Base-by-base conservation (phyloP, 2,888 invertebrate species). In the Drosophila siamana region DNA sequence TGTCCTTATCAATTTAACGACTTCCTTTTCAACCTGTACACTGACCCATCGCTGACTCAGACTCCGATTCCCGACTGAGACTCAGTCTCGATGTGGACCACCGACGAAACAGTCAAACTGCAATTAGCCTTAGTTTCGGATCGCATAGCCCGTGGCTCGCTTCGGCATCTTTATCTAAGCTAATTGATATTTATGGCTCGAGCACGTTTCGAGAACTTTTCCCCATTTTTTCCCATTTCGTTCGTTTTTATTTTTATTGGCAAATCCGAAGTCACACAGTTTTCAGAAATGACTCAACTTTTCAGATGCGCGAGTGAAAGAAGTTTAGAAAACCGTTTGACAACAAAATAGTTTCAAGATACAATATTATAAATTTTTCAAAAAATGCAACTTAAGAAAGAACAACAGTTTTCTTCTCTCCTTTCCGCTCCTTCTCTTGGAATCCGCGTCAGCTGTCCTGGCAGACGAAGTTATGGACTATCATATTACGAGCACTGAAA, bases 141-240 rank as follows among this genome's bases (percentile, higher is more conserved):
- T 68, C 43, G 60, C 56, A 61, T 62, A 69, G 65, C 56, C 63
- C 70, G 67, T 67, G 55, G 43, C 61, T 64, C 30, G 44, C 44
- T 59, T 78, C 26, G 47, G 65, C 69, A 63, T 71, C 66, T 65
- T 62, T 83, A 79, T 79, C 85, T 69, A 48, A 54, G 73, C 70
- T 81, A 81, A 88, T 86, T 88, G 82, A 79, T 86, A 84, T 86
- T 86, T 88, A 86, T 80, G 57, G 72, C 62, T 71, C 41, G 50
- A 66, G 67, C 87, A 86, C 81, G 88, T 77, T 88, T 78, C 28
- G 16, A 51, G 43, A 67, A 73, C 44, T 59, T 48, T 77, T 62
- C 44, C 38, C 28, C 33, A 50, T 26, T 52, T 33, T 33, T 44
- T 26, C 22, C 41, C 28, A 44, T 46, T 54, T 41, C 28, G 19